Conservation (phyloP, 2,113 vertebrate genomes). For the Dunckerocampus dactyliophorus region DNA sequence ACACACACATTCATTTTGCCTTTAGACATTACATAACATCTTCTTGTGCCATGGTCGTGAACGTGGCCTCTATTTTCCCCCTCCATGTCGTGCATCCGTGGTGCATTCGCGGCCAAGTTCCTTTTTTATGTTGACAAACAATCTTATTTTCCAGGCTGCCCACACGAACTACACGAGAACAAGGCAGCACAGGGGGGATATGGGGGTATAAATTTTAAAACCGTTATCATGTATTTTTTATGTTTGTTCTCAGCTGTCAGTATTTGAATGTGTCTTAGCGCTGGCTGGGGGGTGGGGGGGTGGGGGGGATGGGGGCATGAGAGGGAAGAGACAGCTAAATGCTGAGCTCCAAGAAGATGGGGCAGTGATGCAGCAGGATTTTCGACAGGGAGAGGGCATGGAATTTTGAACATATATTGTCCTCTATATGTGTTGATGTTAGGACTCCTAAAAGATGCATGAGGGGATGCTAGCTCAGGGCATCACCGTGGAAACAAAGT, state of each 20-base stretch:
- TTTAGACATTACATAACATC: conserved; percentile 48
- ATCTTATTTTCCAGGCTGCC: conserved; percentile 31
- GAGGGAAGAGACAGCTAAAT: conserved; percentile 40
- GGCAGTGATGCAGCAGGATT: conserved; percentile 82
- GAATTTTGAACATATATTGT: conserved; percentile 45
- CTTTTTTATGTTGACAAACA: conserved; percentile 64
- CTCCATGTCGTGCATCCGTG: conserved; percentile 27
- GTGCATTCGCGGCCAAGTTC: conserved; percentile 47
- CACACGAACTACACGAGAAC: conserved; percentile 19
- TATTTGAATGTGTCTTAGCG: conserved; percentile 27
- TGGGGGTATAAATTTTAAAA: conserved; percentile 19
- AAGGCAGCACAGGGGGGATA: neutral
- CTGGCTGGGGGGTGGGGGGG: conserved; percentile 19
- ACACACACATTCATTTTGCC: conserved; percentile 11
- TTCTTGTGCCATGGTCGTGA: conserved; percentile 19
- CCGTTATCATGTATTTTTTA: conserved; percentile 9
- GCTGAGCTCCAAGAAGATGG: conserved; percentile 58
- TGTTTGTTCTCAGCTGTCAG: conserved; percentile 26
- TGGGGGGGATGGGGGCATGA: conserved; percentile 7
- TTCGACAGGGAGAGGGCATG: conserved; percentile 51
- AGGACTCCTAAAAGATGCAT: conserved; percentile 23
- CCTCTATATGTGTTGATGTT: neutral
- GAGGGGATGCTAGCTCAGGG: conserved; percentile 18
- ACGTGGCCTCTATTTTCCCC: conserved; percentile 22
- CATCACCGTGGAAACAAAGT: conserved; percentile 37